Conservation (phyloP, 1,140 invertebrate species). For the Brachionus paranguensis region DNA sequence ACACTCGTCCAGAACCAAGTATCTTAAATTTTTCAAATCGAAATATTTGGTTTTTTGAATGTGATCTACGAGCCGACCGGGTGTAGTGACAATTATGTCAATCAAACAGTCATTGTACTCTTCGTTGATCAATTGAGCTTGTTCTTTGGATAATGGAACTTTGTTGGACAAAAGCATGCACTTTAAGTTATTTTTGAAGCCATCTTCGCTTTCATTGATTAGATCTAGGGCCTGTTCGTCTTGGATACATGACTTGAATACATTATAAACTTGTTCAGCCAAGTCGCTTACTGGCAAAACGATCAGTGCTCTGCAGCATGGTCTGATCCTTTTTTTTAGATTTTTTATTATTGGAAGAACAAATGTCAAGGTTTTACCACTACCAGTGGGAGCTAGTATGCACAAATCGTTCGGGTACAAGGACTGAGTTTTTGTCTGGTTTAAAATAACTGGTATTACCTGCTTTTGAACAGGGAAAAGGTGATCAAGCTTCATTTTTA, state of each 20-base stretch:
- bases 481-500: constrained; percentile 29
- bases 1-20: constrained; percentile 86
- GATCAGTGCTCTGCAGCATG: constrained; percentile 70
- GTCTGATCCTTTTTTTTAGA: not conserved
- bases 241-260: constrained; percentile 67
- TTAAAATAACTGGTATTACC: constrained; percentile 24
- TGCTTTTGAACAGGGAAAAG: constrained; percentile 34
- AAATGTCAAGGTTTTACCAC: constrained; percentile 92
- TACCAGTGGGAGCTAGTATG: constrained; percentile 91
- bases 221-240: constrained; percentile 55
- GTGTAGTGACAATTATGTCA: constrained; percentile 87
- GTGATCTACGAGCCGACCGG: constrained; percentile 85
- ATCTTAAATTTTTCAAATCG: constrained; percentile 69
- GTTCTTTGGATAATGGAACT: constrained; percentile 68
- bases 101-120: constrained; percentile 56
- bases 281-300: constrained; percentile 85
- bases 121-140: constrained; percentile 66
- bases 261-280: constrained; percentile 77
- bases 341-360: constrained; percentile 81
- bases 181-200: not conserved
- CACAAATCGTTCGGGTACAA: constrained; percentile 77
- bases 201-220: not conserved
- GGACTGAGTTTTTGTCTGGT: not conserved
- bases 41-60: constrained; percentile 80
- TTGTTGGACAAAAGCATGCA: constrained; percentile 63